Base-by-base conservation (phyloP, 2,113 vertebrate genomes). In the Bungarus multicinctus region DNA sequence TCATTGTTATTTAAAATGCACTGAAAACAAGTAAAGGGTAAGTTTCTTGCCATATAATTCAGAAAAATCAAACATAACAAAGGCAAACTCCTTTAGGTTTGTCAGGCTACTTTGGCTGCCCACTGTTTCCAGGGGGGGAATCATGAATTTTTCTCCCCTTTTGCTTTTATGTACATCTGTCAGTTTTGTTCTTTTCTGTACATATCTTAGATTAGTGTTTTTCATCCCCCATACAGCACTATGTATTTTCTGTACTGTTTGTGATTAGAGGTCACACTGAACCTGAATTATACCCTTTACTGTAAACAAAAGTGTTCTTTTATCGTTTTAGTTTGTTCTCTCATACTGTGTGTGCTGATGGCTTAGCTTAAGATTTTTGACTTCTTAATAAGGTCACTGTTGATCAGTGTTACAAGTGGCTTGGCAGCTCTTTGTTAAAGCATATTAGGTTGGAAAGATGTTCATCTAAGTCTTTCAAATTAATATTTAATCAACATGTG, bases 401-500 rank as follows among this genome's bases (percentile, higher is more conserved):
- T 97, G 98, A 97, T 97, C 98, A 97, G 98, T 98, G 98, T 98
- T 97, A 97, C 95, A 97, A 98, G 98, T 97, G 97, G 97, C 98
- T 98, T 98, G 97, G 97, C 98, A 98, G 97, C 97, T 98, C 96
- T 98, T 96, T 95, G 96, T 98, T 97, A 98, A 98, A 98, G 97
- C 97, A 96, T 97, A 97, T 96, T 93, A 96, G 97, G 94, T 98
- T 97, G 97, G 97, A 96, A 98, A 98, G 97, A 97, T 97, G 94
- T 94, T 98, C 97, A 96, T 97, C 97, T 95, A 96, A 97, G 94
- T 98, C 98, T 98, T 98, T 98, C 96, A 97, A 98, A 97, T 97
- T 96, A 97, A 95, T 97, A 98, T 97, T 98, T 98, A 98, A 98
- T 98, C 98, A 97, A 96, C 98, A 98, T 98, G 97, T 98, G 98